A percentile compares a stretch with the other conserved stretches of the same genome.
phyloP scores from a whole-genome alignment of 2,797 vertebrate species.

The Lutjanus argentimaculatus region DNA sequence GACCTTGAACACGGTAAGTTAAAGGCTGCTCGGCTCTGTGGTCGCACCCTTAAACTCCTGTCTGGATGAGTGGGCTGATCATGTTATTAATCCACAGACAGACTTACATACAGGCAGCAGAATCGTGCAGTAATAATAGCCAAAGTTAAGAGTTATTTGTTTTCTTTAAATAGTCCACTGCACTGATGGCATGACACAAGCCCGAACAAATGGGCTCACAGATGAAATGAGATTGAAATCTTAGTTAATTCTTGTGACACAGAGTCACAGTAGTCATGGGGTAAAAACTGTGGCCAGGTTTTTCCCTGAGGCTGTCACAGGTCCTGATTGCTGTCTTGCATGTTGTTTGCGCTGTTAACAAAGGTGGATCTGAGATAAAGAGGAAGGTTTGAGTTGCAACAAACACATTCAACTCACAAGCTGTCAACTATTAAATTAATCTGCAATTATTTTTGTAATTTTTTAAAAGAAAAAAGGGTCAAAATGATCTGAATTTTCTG shows the following conservation, averaged over 20 bases:
- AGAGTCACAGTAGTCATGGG: slow-evolving; percentile 39
- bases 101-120: background rate
- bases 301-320: slow-evolving; percentile 51
- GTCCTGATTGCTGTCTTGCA: slow-evolving; percentile 39
- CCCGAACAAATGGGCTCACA: background rate
- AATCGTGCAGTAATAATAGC: too few relatives aligned
- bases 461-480: too few relatives aligned
- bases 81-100: background rate
- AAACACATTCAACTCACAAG: too few relatives aligned
- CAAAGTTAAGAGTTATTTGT: too few relatives aligned
- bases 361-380: background rate
- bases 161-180: background rate
- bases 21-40: slow-evolving; percentile 16
- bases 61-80: background rate
- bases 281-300: slow-evolving; percentile 35
- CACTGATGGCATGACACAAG: background rate
- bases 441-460: too few relatives aligned
- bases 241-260: slow-evolving; percentile 35
- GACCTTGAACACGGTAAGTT: slow-evolving; percentile 94
- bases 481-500: too few relatives aligned
- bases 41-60: slow-evolving; percentile 70
- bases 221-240: background rate
- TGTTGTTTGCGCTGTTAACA: slow-evolving; percentile 4
- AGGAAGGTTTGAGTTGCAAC: too few relatives aligned
- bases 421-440: too few relatives aligned